Conservation (phyloP, 2,113 vertebrate species). For the Orthochromis malagaraziensis region DNA sequence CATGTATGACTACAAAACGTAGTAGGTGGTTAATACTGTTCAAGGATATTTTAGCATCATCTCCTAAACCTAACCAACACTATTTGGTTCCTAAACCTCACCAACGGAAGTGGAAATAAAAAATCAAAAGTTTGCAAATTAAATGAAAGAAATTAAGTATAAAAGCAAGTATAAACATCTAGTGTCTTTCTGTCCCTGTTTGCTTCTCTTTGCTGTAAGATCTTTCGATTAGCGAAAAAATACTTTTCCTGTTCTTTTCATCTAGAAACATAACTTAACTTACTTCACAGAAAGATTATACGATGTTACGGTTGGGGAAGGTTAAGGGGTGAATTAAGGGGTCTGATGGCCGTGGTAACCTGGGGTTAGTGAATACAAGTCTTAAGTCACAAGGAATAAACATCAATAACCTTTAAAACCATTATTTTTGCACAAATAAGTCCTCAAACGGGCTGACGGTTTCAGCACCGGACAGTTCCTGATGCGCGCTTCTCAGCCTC, state of each 20-base stretch:
- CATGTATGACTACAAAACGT: background rate
- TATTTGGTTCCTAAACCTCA: background rate
- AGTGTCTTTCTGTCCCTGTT: background rate
- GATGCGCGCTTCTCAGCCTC: background rate
- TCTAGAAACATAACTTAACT: background rate
- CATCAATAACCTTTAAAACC: background rate
- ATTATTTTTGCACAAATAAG: background rate
- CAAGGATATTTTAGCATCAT: background rate
- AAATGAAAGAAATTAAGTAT: background rate
- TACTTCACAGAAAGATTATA: background rate
- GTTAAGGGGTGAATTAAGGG: background rate
- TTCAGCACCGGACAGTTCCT: slow-evolving; percentile 64
- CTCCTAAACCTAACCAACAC: background rate
- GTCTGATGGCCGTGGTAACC: background rate
- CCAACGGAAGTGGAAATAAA: background rate
- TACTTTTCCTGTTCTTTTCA: background rate
- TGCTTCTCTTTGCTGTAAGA: background rate
- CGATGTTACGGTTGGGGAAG: background rate
- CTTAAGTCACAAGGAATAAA: background rate
- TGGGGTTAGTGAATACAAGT: background rate
- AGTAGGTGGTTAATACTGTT: background rate
- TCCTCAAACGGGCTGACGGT: background rate
- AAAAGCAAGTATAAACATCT: background rate
- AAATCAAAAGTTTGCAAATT: background rate
- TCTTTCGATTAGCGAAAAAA: background rate